Base-by-base conservation (phyloP, 2,888 invertebrate genomes). In the Epistrophe eligans region DNA sequence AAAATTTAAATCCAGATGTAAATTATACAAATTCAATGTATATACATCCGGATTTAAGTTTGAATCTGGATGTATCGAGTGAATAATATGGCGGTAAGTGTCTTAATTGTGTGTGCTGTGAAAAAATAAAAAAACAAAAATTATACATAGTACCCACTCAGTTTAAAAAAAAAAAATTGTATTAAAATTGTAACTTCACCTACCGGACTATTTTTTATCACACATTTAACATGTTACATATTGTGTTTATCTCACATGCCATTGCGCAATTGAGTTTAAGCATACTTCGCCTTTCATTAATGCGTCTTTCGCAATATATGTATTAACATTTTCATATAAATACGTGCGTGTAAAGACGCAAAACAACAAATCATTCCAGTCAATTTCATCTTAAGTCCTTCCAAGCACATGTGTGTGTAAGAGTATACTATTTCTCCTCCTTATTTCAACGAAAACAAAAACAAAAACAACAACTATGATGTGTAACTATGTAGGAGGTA, bases 281-380 rank as follows among this genome's bases (percentile, higher is more conserved):
- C 55, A 15, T 28, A 32, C 8, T 32, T 70, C 55, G 43, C 55
- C 55, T 70, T 70, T 55, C 40, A 15, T 40, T 52, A 52, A 52
- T 24, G 55, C 70, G 52, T n/a, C 55, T 70, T 38, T 55, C 24
- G 70, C 40, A 24, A 70, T 55, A 70, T 43, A 70, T 55, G 55
- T 43, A 70, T 70, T 70, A 70, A 55, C 70, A 70, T 70, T 70
- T 55, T 55, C 40, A 15, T 35, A 9, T 35, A 6, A 24, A 13
- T 19, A 28, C 52, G 52, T 70, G 70, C 70, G 52, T 64, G 74
- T 50, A 50, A 52, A 58, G 71, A 72, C 50, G 24, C 74, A 48
- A 71, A 83, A 79, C 70, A 74, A 67, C 74, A 83, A 83, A 83
- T 79, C 74, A 58, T 87, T 83, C 87, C 87, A 83, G 74, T 74